These are phyloP conservation scores for Pangasius sanitwongsei DNA, from an alignment of 2,797 vertebrate genomes.

Conservation along the genomic window DNA sequence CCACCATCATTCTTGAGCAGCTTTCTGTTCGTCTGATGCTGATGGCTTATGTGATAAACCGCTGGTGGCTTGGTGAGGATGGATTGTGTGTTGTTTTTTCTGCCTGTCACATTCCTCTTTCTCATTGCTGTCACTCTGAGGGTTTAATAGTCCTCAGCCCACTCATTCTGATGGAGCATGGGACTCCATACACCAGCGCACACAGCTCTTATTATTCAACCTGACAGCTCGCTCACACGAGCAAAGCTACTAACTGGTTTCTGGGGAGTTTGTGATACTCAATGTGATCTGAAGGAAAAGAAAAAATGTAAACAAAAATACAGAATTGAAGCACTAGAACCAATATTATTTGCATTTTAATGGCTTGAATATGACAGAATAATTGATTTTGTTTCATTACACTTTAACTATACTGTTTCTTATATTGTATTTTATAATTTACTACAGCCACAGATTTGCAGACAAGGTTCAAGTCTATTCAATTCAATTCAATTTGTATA, in stretches of 20 bases:
- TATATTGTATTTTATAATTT: neutral
- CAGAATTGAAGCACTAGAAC: neutral
- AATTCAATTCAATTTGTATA: neutral
- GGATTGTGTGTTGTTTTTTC: slow-evolving; percentile 31
- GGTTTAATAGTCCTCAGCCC: slow-evolving; percentile 33
- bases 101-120: slow-evolving; percentile 28
- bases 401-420: neutral
- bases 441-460: neutral
- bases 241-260: slow-evolving; percentile 39
- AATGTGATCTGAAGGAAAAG: neutral
- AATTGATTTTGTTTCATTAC: neutral
- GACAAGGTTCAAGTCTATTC: neutral
- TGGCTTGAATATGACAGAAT: neutral
- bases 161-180: slow-evolving; percentile 41
- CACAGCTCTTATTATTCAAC: slow-evolving; percentile 40
- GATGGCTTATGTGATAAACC: slow-evolving; percentile 17
- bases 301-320: slow-evolving; percentile 8
- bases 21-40: slow-evolving; percentile 15
- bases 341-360: neutral
- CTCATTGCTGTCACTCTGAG: slow-evolving; percentile 34
- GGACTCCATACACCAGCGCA: slow-evolving; percentile 33
- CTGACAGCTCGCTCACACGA: slow-evolving; percentile 42
- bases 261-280: slow-evolving; percentile 13
- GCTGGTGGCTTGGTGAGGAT: slow-evolving; percentile 14
- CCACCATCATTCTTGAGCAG: neutral